These are phyloP conservation scores for Psettodes erumei DNA, from an alignment of 2,113 vertebrate genomes.

Conservation along the genomic window DNA sequence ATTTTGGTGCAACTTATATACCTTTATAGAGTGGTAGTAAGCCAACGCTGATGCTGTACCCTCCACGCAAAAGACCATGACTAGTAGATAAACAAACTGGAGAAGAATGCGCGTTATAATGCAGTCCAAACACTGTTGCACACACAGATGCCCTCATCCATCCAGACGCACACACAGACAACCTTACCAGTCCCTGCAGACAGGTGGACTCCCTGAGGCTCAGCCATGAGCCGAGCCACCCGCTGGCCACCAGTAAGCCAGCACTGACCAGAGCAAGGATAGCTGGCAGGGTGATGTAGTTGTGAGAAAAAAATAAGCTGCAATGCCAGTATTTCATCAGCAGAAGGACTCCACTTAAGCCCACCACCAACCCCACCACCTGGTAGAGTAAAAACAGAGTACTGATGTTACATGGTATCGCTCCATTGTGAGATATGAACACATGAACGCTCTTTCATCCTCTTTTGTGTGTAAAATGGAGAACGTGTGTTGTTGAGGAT, in stretches of 20 bases:
- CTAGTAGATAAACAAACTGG: conserved; percentile 75
- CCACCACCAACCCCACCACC: conserved; percentile 61
- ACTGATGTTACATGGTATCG: neutral
- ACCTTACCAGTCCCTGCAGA: conserved; percentile 61
- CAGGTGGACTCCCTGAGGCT: conserved; percentile 40
- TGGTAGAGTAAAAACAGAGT: conserved; percentile 11
- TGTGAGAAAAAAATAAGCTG: conserved; percentile 49
- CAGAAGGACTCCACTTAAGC: conserved; percentile 61
- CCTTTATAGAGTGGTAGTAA: conserved; percentile 59
- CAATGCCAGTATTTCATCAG: conserved; percentile 58
- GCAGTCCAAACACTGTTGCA: neutral
- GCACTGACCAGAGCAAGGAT: conserved; percentile 51
- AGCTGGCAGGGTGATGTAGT: conserved; percentile 63
- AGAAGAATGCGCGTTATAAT: conserved; percentile 18
- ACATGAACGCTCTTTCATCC: no score
- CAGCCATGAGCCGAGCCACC: conserved; percentile 54
- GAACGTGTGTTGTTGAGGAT: no score
- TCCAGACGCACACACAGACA: neutral
- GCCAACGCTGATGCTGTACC: conserved; percentile 63
- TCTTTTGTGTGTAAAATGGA: no score
- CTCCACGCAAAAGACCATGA: conserved; percentile 69
- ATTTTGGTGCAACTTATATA: conserved; percentile 6
- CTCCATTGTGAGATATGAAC: no score
- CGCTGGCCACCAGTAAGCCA: conserved; percentile 43
- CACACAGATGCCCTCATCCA: rapidly evolving